Base-by-base conservation (phyloP, 2,888 invertebrate genomes). In the Acronicta psi region DNA sequence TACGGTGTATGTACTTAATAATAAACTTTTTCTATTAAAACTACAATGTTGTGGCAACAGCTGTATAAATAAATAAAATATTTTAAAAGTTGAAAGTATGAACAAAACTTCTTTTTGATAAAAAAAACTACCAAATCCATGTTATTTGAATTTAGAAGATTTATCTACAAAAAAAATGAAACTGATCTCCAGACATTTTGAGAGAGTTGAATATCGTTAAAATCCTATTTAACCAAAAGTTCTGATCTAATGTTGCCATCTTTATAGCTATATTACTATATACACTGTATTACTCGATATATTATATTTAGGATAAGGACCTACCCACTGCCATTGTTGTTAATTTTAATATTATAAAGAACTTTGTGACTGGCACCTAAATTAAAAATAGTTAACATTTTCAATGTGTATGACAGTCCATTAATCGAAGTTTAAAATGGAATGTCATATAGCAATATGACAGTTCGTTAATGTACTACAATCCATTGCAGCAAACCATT, bases 241-340 rank as follows among this genome's bases (percentile, higher is more conserved):
- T 59, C 36, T 42, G 5, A 40, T 37, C 16, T 20, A 44, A 54
- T 62, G 55, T 59, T 62, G 53, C 53, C 57, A 70, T 64, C 65
- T 59, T 59, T 64, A 25, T 60, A 64, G 16, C 52, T 51, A 62
- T 65, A 37, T 52, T 57, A 56, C 54, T 16, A 41, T 46, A 57
- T 49, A 59, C 59, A 61, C 44, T 66, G 55, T 69, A 44, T 58
- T 66, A 69, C 38, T 62, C 54, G 38, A 43, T 62, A 60, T 62
- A 60, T 56, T 49, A 58, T 44, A 57, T 17, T 56, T 58, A 75
- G 65, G 17, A 54, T 74, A 74, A 59, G 66, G 47, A 56, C 67
- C 46, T 74, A 63, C 42, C 52, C 77, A 77, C 75, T 77, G 74
- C 76, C 72, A 75, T 69, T 75, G 43, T 73, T 56, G 16, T 66